Evolutionary conservation across 1,140 invertebrate genomes (phyloP).

Genomic region (Archegozetes longisetosus): DNA sequence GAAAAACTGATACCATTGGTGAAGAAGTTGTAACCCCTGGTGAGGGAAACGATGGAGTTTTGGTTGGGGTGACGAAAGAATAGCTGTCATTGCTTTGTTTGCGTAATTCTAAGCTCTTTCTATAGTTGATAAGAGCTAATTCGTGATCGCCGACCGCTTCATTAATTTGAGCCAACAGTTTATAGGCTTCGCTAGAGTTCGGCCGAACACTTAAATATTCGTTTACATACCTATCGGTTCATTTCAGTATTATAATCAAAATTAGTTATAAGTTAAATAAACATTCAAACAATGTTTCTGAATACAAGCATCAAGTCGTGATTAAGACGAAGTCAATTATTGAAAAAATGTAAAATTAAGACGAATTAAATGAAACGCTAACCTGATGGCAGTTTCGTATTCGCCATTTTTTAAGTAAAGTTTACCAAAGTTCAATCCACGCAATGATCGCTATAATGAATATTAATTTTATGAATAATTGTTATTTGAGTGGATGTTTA

Average conservation of each 20-base stretch:
- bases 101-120: slow-evolving; percentile 9
- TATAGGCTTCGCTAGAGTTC: slow-evolving; percentile 7
- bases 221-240: slow-evolving; percentile 1
- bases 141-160: slow-evolving; percentile 9
- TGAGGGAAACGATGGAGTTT: not conserved
- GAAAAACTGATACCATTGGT: too few relatives aligned
- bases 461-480: not conserved
- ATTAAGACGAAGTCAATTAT: not conserved
- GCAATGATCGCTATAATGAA: not conserved
- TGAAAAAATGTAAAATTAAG: not conserved
- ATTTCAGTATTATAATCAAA: slow-evolving; percentile 6
- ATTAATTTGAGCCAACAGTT: slow-evolving; percentile 11
- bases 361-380: slow-evolving; percentile 6
- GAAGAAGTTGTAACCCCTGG: too few relatives aligned
- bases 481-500: not conserved
- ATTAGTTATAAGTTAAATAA: not conserved
- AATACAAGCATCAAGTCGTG: not conserved
- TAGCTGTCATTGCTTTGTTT: not conserved
- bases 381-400: not conserved
- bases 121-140: slow-evolving; percentile 2
- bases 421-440: not conserved
- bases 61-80: not conserved
- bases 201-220: slow-evolving; percentile 1
- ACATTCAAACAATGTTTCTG: not conserved
- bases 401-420: slow-evolving; percentile 8